These are phyloP conservation scores for Fragum whitleyi DNA, from an alignment of 2,888 invertebrate species.

Conservation along the genomic window DNA sequence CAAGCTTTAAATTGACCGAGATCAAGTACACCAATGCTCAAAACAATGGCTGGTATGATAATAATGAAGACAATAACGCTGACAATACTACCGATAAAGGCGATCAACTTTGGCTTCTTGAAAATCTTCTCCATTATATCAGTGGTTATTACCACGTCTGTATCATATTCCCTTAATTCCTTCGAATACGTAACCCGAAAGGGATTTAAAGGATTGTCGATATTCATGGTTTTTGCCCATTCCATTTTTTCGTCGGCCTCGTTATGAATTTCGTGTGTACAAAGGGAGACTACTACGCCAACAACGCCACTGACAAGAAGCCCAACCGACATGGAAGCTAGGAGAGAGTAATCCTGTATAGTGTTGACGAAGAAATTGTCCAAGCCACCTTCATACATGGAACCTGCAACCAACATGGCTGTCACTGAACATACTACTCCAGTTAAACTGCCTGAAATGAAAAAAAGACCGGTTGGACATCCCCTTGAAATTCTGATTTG, in stretches of 20 bases:
- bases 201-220: constrained; percentile 77
- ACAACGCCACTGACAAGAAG: constrained; percentile 72
- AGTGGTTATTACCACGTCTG: constrained; percentile 53
- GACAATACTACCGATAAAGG: constrained; percentile 47
- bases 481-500: background rate
- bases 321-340: constrained; percentile 76
- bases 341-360: constrained; percentile 73
- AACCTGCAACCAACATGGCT: constrained; percentile 69
- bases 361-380: constrained; percentile 75
- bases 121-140: constrained; percentile 66
- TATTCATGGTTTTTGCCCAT: constrained; percentile 77
- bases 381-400: constrained; percentile 72
- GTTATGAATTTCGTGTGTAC: constrained; percentile 69
- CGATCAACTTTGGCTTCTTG: constrained; percentile 48
- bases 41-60: constrained; percentile 61
- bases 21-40: constrained; percentile 59
- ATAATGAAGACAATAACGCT: constrained; percentile 62
- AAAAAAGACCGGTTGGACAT: too few relatives aligned
- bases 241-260: constrained; percentile 61
- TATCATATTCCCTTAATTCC: constrained; percentile 65
- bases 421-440: constrained; percentile 69
- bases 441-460: constrained; percentile 68
- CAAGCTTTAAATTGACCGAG: constrained; percentile 60
- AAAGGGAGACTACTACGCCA: constrained; percentile 73
- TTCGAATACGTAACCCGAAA: constrained; percentile 71